These are phyloP conservation scores for Cantharis flavilabris DNA, from an alignment of 2,888 invertebrate genomes.

Conservation along the genomic window DNA sequence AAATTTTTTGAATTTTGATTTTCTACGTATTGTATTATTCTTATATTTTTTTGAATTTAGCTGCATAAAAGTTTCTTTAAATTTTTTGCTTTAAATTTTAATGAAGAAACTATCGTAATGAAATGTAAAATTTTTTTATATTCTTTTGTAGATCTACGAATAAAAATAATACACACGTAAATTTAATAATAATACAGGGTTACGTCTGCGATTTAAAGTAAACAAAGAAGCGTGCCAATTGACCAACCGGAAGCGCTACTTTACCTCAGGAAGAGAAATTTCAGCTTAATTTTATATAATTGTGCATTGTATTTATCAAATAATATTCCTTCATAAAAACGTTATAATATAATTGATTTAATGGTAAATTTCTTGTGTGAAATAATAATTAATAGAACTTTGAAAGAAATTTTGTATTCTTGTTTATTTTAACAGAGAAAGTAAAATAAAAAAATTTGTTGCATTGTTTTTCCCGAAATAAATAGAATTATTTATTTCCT, in stretches of 20 bases:
- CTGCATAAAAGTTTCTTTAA: too few relatives aligned
- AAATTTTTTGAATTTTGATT: too few relatives aligned
- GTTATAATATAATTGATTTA: background rate
- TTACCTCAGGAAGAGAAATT: background rate
- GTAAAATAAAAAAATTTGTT: background rate
- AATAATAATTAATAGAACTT: background rate
- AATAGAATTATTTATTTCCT: background rate
- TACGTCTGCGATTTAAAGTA: background rate
- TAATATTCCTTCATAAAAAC: background rate
- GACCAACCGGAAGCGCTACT: background rate
- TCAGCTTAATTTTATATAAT: background rate
- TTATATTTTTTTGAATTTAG: too few relatives aligned
- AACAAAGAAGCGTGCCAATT: background rate
- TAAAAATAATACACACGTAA: background rate
- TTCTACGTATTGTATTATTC: too few relatives aligned
- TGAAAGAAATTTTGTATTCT: background rate
- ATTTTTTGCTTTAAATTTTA: too few relatives aligned
- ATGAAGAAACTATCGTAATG: too few relatives aligned
- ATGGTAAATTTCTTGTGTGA: background rate
- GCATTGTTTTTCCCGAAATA: background rate
- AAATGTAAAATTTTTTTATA: too few relatives aligned
- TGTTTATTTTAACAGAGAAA: background rate
- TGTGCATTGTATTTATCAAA: background rate
- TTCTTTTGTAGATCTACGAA: too few relatives aligned
- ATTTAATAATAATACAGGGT: background rate